Evolutionary conservation across 2,888 invertebrate genomes (phyloP).

Genomic region (Vannuccia rotundouncinata): DNA sequence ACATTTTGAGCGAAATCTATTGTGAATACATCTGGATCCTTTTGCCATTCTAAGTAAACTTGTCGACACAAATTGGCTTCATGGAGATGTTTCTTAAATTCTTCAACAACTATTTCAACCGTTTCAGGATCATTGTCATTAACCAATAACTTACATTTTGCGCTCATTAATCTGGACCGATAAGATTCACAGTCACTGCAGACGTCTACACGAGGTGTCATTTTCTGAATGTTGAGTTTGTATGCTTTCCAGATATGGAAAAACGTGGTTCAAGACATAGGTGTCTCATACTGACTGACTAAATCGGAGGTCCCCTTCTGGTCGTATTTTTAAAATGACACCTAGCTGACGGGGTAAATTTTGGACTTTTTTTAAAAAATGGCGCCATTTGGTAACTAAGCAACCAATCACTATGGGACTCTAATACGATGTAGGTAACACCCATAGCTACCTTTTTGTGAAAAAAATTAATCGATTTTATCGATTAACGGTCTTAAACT

Average conservation of each 20-base stretch:
- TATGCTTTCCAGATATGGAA: constrained; percentile 5
- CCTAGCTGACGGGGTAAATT: too few relatives aligned
- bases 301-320: too few relatives aligned
- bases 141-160: constrained; percentile 3
- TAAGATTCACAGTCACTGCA: constrained; percentile 14
- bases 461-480: too few relatives aligned
- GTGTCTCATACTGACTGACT: neutral
- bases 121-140: neutral
- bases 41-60: neutral
- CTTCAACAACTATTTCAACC: neutral
- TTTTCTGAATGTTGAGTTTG: neutral
- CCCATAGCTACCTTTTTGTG: too few relatives aligned
- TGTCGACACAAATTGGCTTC: constrained; percentile 8
- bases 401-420: too few relatives aligned
- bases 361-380: too few relatives aligned
- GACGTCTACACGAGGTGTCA: constrained; percentile 5
- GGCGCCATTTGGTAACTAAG: too few relatives aligned
- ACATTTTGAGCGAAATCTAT: constrained; percentile 2
- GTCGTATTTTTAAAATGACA: too few relatives aligned
- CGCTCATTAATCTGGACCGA: constrained; percentile 4
- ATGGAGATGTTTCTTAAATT: constrained; percentile 4
- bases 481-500: too few relatives aligned
- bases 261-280: neutral
- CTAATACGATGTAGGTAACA: too few relatives aligned
- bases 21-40: neutral